Evolutionary conservation across 2,797 vertebrate genomes (phyloP).

Genomic region (Fundulus diaphanus): DNA sequence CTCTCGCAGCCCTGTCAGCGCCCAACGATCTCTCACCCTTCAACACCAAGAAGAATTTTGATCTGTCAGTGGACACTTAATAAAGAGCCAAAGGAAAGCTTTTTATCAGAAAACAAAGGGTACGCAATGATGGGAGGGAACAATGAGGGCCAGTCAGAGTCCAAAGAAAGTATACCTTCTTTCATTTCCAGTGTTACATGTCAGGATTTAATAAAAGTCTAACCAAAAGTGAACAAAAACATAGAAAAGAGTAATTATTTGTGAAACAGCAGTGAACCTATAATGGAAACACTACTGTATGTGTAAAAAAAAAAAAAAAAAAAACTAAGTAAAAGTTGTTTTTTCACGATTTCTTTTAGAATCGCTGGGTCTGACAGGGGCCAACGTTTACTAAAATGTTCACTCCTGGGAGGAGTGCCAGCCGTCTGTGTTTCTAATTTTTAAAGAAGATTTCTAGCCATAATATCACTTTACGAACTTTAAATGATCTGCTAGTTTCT

Average conservation of each 20-base stretch:
- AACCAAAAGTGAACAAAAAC: not conserved
- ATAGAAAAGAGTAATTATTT: not conserved
- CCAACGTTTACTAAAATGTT: not conserved
- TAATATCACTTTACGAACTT: not conserved
- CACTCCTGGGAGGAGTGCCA: not conserved
- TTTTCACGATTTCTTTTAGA: not conserved
- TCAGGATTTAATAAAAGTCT: not conserved
- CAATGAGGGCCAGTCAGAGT: not conserved
- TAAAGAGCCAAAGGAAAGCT: not conserved
- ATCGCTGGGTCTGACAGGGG: not conserved
- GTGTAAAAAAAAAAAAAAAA: not conserved
- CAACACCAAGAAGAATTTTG: not conserved
- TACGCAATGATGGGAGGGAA: not conserved
- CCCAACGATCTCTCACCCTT: not conserved
- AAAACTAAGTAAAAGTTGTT: no score
- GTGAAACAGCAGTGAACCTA: not conserved
- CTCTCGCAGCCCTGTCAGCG: not conserved
- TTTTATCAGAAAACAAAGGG: not conserved
- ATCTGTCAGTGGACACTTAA: not conserved
- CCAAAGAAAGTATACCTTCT: not conserved
- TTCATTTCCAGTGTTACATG: not conserved
- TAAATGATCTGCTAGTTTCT: no score
- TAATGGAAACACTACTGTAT: not conserved
- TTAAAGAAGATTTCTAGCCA: not conserved
- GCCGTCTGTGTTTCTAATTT: not conserved